A percentile compares a stretch with the other conserved stretches of the same genome.
These are phyloP conservation scores for Rhea pennata DNA, from an alignment of 2,113 vertebrate species.

Conservation along the genomic window DNA sequence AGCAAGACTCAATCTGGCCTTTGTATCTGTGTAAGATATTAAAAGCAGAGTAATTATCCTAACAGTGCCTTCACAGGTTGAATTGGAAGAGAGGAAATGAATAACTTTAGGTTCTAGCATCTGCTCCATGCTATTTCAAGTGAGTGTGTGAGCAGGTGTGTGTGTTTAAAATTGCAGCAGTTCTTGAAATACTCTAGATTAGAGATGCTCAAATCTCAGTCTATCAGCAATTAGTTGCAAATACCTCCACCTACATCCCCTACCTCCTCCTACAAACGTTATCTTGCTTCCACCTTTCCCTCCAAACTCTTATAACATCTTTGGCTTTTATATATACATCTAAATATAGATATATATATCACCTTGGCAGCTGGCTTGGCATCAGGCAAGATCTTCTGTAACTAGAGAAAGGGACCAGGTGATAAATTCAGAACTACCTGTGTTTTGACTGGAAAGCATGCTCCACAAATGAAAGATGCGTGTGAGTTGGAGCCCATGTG, in stretches of 20 bases:
- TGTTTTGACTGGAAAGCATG: not conserved
- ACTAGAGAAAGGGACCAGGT: not conserved
- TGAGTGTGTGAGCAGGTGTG: not conserved
- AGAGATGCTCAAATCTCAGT: not conserved
- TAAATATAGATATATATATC: too few species aligned
- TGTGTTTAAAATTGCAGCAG: not conserved
- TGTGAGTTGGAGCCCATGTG: not conserved
- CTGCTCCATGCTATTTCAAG: not conserved
- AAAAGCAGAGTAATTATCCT: not conserved
- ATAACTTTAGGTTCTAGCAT: not conserved
- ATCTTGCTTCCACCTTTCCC: not conserved
- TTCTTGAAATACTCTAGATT: not conserved
- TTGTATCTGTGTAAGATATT: not conserved
- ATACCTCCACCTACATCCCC: not conserved
- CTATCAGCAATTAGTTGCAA: not conserved
- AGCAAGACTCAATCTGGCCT: not conserved
- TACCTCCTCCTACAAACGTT: accelerated
- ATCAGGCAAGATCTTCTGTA: not conserved
- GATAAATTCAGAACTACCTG: not conserved
- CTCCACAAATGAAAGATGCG: not conserved
- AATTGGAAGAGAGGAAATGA: not conserved
- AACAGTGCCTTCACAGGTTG: not conserved
- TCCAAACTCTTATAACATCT: not conserved
- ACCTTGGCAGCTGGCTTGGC: not conserved
- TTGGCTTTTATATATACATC: not conserved